Evolutionary conservation across 2,113 vertebrate species (phyloP).

Genomic region (Laticauda colubrina): DNA sequence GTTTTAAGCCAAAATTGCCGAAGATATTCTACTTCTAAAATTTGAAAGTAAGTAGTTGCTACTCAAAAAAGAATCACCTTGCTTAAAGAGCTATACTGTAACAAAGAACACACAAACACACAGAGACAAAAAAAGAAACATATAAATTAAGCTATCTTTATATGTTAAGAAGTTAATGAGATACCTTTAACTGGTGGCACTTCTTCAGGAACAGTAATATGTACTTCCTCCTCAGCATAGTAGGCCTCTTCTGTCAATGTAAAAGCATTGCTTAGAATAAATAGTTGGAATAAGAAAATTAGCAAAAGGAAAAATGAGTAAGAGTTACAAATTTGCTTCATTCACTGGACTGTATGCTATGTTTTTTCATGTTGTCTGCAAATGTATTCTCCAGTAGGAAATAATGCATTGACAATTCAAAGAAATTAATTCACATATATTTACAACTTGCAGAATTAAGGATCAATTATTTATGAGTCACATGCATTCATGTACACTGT

Average conservation of each 20-base stretch:
- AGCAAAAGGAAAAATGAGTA: not conserved
- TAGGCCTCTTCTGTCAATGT: slow-evolving; percentile 73
- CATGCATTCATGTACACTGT: not conserved
- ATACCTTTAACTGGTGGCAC: slow-evolving; percentile 71
- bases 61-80: not conserved
- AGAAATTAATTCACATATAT: not conserved
- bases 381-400: not conserved
- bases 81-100: not conserved
- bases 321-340: not conserved
- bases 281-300: slow-evolving; percentile 32
- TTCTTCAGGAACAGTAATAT: slow-evolving; percentile 65
- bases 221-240: slow-evolving; percentile 65
- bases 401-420: not conserved
- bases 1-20: not conserved
- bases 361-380: not conserved
- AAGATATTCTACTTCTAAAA: not conserved
- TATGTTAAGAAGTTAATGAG: not conserved
- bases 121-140: not conserved
- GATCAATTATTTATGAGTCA: not conserved
- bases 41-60: not conserved
- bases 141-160: not conserved
- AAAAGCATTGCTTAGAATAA: slow-evolving; percentile 62
- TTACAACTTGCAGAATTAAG: not conserved
- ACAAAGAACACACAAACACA: not conserved
- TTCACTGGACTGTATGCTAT: not conserved